Conservation (phyloP, 2,113 vertebrate genomes). For the Ellobius talpinus region DNA sequence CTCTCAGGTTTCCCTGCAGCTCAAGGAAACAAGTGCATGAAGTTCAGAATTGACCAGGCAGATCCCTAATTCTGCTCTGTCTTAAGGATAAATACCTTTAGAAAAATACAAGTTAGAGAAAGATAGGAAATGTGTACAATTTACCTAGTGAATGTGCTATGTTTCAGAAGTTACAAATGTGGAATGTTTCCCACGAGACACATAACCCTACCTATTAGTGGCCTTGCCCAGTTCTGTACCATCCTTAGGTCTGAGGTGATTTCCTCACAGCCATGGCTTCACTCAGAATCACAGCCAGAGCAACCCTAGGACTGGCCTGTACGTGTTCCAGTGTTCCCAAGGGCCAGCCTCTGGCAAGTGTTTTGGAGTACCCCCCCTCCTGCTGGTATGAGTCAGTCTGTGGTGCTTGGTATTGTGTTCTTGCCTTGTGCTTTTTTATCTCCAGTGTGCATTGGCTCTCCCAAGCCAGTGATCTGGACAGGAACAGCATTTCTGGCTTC, state of each 20-base stretch:
- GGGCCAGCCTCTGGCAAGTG: rapidly evolving
- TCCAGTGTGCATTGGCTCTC: background rate
- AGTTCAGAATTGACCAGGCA: background rate
- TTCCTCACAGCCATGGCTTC: background rate
- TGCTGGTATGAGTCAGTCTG: rapidly evolving
- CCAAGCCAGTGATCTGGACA: background rate
- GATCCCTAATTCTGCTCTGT: rapidly evolving
- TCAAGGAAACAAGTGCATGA: rapidly evolving
- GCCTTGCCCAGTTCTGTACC: rapidly evolving
- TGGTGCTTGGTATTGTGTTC: background rate
- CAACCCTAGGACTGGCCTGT: background rate
- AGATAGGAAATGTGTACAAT: rapidly evolving
- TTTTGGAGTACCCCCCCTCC: rapidly evolving
- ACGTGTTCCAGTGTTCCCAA: rapidly evolving
- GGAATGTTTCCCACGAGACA: rapidly evolving
- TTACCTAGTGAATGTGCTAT: rapidly evolving
- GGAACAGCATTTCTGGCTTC: background rate
- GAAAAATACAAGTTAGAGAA: background rate
- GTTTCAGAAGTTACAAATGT: rapidly evolving
- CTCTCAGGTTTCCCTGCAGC: no score
- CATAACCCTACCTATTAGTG: rapidly evolving
- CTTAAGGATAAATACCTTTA: background rate
- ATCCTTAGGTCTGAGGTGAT: background rate
- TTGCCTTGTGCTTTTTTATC: background rate
- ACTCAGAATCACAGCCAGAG: background rate